Evolutionary conservation across 2,113 vertebrate genomes (phyloP).

Genomic region (Aphyosemion australe): DNA sequence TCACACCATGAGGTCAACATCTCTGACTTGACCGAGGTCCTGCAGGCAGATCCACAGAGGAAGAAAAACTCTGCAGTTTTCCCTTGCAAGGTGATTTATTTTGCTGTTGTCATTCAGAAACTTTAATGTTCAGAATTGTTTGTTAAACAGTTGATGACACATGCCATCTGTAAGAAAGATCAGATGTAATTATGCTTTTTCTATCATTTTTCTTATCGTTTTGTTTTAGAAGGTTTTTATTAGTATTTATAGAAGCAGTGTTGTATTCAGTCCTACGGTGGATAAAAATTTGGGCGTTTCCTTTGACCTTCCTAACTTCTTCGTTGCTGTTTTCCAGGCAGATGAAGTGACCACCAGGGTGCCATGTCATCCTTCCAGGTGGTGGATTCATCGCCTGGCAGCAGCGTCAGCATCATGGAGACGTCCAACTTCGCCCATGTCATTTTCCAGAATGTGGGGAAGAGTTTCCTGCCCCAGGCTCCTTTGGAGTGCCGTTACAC

Average conservation of each 20-base stretch:
- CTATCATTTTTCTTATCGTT: too few species aligned
- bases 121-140: too few species aligned
- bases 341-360: constrained; percentile 68
- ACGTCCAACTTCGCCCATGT: constrained; percentile 97
- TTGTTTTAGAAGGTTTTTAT: too few species aligned
- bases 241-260: too few species aligned
- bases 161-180: too few species aligned
- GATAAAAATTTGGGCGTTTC: too few species aligned
- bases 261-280: too few species aligned
- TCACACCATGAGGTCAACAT: constrained; percentile 4
- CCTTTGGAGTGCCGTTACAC: constrained; percentile 95
- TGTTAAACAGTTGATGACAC: too few species aligned
- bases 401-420: constrained; percentile 82
- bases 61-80: background rate
- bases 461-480: constrained; percentile 94
- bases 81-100: background rate
- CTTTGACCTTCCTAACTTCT: background rate
- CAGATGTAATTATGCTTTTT: too few species aligned
- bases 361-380: constrained; percentile 93
- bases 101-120: background rate
- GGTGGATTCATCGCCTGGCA: constrained; percentile 81
- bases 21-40: background rate
- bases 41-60: constrained; percentile 1
- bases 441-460: constrained; percentile 98
- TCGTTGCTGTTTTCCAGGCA: constrained; percentile 40